Base-by-base conservation (phyloP, 2,888 invertebrate genomes). In the Sipha maydis region DNA sequence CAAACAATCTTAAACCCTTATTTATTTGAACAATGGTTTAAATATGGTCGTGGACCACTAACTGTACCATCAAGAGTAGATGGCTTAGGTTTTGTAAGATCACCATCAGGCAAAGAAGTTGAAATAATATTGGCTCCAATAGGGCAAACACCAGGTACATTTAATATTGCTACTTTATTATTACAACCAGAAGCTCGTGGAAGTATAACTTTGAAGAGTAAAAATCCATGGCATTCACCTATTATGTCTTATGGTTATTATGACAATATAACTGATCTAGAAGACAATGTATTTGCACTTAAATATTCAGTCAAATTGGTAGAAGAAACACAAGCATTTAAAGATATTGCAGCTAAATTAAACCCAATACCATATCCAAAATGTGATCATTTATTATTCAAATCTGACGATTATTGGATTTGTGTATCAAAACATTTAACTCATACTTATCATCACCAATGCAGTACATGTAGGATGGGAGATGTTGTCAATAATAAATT, bases 391-490 rank as follows among this genome's bases (percentile, higher is more conserved):
- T 92, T 92, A 91, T 90, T 92, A 34, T 94, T 94, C 90, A 93
- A 92, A 79, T 93, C 93, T 48, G 95, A 95, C 90, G 92, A 92
- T 3, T 95, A 95, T 90, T 95, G 95, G 95, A 94, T 93, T 90
- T 95, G 95, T 91, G 92, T 93, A 48, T 91, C 95, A 3, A 92
- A 94, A 75, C 92, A 93, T 0, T 91, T 94, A 38, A 94, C 94
- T 0, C 92, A 94, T 0, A 94, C 95, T 0, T 92, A 95, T 61
- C 95, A 95, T 90, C 95, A 95, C 91, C 95, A 95, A 91, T 93
- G 94, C 79, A 95, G 95, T 75, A 95, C 95, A 0, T 94, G 94
- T 82, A 95, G 94, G 92, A 96, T 96, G 95, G 95, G 95, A 0
- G 92, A 93, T 0, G 94, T 95, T 0, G 93, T 94, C 0, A 92